A percentile compares a stretch with the other conserved stretches of the same genome.
Evolutionary conservation across 2,888 invertebrate genomes (phyloP).

Genomic region (Drosophila anceps): DNA sequence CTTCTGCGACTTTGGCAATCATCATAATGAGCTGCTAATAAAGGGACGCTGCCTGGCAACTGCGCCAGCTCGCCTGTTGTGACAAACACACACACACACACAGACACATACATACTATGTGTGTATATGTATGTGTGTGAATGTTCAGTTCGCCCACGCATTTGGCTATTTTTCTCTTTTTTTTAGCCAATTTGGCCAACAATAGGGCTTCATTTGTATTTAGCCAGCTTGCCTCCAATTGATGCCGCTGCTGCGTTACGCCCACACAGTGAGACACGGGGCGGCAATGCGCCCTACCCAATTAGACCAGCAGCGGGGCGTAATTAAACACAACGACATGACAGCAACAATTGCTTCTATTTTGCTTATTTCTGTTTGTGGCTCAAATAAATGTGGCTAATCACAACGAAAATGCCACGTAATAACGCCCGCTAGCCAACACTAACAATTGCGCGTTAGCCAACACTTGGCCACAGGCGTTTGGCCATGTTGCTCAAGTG

Average conservation of each 20-base stretch:
- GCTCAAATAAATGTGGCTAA: conserved; percentile 20
- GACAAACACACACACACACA: background rate
- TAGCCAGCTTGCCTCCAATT: conserved; percentile 79
- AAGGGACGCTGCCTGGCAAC: conserved; percentile 57
- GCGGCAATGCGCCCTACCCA: conserved; percentile 38
- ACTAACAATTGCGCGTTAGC: background rate
- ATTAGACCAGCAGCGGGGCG: conserved; percentile 73
- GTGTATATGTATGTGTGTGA: background rate
- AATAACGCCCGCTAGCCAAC: background rate
- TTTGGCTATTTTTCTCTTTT: conserved; percentile 21
- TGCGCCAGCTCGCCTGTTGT: conserved; percentile 11
- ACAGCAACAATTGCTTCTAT: conserved; percentile 6
- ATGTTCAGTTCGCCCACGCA: conserved; percentile 57
- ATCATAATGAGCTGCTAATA: conserved; percentile 48
- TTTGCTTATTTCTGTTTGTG: conserved; percentile 11
- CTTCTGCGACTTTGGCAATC: conserved; percentile 15
- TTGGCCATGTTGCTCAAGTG: background rate
- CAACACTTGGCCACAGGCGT: background rate
- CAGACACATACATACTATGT: background rate
- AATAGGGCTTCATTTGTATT: conserved; percentile 79
- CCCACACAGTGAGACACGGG: conserved; percentile 21
- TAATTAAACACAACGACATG: conserved; percentile 54
- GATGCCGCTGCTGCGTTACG: conserved; percentile 40
- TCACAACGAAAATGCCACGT: too few species aligned
- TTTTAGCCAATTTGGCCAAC: conserved; percentile 65